Evolutionary conservation across 2,113 vertebrate species (phyloP), one percentile per base, ranked within the genome.

Genomic region (Carassius auratus): DNA sequence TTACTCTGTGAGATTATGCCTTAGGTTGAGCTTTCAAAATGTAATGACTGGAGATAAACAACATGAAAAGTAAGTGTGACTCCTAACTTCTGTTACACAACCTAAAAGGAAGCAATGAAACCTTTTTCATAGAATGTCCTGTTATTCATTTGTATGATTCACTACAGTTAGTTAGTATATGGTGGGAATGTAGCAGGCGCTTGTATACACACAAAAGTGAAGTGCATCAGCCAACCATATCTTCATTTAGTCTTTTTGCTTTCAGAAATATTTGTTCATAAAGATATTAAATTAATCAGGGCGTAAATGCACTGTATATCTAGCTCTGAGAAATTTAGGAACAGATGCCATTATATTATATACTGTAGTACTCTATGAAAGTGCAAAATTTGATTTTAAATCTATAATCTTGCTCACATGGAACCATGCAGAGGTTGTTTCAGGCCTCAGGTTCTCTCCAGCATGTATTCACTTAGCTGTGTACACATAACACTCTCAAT

Each of bases 381-480:
- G n/a, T 68, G 42, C 50, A 26, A 79, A 59, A 64, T n/a, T n/a
- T n/a, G n/a, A n/a, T n/a, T n/a, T n/a, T n/a, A n/a, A n/a, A n/a
- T n/a, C n/a, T n/a, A n/a, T n/a, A n/a, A n/a, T 50, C 23, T 45
- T 50, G 38, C 38, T 66, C 38, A 7, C 48, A 57, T 33, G 5
- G 76, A 78, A 62, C 17, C 57, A 50, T 9, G 36, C 42, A n/a
- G 48, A 71, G 80, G 48, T 71, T 69, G 62, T 85, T 74, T 81
- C 55, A 52, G 48, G 57, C 71, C 52, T 84, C 74, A 50, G 74
- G 71, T 59, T 66, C 33, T 77, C 71, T 26, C 45, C 73, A 61
- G 75, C 12, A 30, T n/a, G 6, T 86, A 75, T 86, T 81, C 69
- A 86, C 69, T 45, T 81, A 81, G 78, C 85, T 81, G 76, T 75